These are phyloP conservation scores for Ceuthmochares aereus DNA, from an alignment of 2,113 vertebrate genomes.

Conservation along the genomic window DNA sequence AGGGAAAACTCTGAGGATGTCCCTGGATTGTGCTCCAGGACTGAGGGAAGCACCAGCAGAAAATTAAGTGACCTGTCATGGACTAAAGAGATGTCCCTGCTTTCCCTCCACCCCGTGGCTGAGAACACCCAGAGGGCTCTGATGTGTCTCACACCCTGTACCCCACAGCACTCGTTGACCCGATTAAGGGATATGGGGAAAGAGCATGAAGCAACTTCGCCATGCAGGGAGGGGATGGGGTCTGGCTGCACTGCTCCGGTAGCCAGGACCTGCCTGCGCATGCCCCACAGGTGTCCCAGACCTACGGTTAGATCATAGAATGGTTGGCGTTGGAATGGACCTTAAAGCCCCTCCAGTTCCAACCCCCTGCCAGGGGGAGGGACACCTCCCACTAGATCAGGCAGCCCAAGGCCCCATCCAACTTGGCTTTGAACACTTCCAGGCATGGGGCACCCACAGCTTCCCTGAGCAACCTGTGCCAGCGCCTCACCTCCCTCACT, in stretches of 20 bases:
- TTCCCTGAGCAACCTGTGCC: no score
- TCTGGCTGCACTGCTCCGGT: rapidly evolving
- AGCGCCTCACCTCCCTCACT: no score
- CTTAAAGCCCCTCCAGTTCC: no score
- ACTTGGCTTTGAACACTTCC: no score
- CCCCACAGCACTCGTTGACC: no score
- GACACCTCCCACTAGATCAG: no score
- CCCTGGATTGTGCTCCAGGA: not conserved
- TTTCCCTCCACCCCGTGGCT: not conserved
- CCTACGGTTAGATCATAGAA: not conserved
- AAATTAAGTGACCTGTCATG: not conserved
- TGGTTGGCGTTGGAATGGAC: no score
- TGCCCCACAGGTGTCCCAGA: rapidly evolving
- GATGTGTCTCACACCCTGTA: rapidly evolving
- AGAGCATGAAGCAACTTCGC: not conserved
- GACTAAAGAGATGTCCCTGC: not conserved
- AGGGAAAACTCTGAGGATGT: not conserved
- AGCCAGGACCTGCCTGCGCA: rapidly evolving
- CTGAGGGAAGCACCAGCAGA: not conserved
- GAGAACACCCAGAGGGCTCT: not conserved
- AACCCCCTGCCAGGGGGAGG: no score
- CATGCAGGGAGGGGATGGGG: not conserved
- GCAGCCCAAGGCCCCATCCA: no score
- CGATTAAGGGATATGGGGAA: no score
- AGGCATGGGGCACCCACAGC: no score